Evolutionary conservation across 2,797 vertebrate species (phyloP), one percentile per base, ranked within the genome.

Genomic region (Eulemur rubriventer): DNA sequence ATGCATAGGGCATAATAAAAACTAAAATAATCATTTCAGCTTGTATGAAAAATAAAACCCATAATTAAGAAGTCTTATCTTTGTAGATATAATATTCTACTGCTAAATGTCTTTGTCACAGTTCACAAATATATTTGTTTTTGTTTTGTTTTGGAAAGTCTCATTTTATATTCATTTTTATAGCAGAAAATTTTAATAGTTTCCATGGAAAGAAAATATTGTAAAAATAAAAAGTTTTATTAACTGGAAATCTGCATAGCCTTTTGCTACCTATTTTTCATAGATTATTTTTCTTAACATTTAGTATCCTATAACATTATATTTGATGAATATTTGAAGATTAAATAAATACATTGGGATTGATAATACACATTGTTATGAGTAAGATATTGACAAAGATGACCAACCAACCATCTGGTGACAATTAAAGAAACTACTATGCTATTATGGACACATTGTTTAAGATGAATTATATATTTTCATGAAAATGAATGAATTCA

Each of bases 31-130:
- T 91, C 50, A 90, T 94, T 98, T 96, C 59, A 94, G 35, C 90
- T 94, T 81, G 6, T 83, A 50, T 96, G 89, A 97, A 96, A 92
- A 91, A 92, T 97, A 96, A 94, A 98, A 92, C n/a, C 46, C 46
- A 50, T 97, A 95, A 95, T 97, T 97, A 95, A 95, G 75, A 96
- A 96, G 75, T 87, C 65, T 94, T 96, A 57, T 92, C 35, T 97
- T 91, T 65, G 14, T 96, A 94, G 22, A 79, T 96, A 33, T 30
- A 82, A 95, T 87, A 84, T 83, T 38, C 50, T 57, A 13, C 13
- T 84, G 43, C 75, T 95, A 91, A 97, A 89, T 97, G 16, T 46
- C 6, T 59, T 67, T 91, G 22, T 69, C 96, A 83, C 22, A 97
- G 6, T 93, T 96, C 35, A 72, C 55, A 85, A 38, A 70, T 91